A percentile compares a stretch with the other conserved stretches of the same genome.
phyloP scores from a whole-genome alignment of 2,888 invertebrate species.

The Danaus chrysippus region DNA sequence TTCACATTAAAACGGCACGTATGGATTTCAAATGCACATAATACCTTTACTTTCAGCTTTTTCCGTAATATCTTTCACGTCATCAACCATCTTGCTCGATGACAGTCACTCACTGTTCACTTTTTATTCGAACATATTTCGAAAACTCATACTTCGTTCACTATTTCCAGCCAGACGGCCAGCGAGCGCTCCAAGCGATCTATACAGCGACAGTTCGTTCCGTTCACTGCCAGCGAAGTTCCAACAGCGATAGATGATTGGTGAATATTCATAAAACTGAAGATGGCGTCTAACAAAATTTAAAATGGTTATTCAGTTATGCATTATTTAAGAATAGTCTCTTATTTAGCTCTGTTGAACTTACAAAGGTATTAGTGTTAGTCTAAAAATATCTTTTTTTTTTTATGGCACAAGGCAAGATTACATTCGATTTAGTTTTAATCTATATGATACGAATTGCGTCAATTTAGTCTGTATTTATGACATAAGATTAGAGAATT shows the following conservation, averaged over 20 bases:
- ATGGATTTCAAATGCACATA: constrained; percentile 67
- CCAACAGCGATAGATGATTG: constrained; percentile 46
- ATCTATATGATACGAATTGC: too few relatives aligned
- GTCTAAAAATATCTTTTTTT: too few relatives aligned
- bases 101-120: constrained; percentile 76
- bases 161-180: constrained; percentile 74
- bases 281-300: constrained; percentile 48
- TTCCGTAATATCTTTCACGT: constrained; percentile 76
- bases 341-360: too few relatives aligned
- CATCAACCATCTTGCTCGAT: constrained; percentile 78
- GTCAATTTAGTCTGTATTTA: too few relatives aligned
- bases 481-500: too few relatives aligned
- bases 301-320: constrained; percentile 15
- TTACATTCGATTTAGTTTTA: too few relatives aligned
- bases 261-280: constrained; percentile 38
- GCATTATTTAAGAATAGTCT: too few relatives aligned
- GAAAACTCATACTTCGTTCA: constrained; percentile 78
- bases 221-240: constrained; percentile 70
- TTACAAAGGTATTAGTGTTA: too few relatives aligned
- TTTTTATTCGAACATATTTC: constrained; percentile 78
- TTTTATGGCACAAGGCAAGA: too few relatives aligned
- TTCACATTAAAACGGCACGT: constrained; percentile 70
- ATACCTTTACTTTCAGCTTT: constrained; percentile 78
- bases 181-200: constrained; percentile 76
- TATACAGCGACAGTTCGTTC: constrained; percentile 76